Conservation (phyloP, 2,797 vertebrate species). For the Vultur gryphus region DNA sequence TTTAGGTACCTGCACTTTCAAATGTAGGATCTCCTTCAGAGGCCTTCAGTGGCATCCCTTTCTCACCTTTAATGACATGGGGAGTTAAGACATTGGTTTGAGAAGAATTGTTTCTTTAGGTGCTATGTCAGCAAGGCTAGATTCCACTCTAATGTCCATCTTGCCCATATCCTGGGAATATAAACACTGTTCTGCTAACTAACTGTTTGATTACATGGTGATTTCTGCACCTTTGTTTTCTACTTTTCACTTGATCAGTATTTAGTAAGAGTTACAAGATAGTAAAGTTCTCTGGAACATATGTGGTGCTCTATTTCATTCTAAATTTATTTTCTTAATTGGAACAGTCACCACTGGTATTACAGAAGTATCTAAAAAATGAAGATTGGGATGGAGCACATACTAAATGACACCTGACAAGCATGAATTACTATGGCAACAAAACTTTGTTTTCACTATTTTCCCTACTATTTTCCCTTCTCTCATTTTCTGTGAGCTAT, state of each 20-base stretch:
- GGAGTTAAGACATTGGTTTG: neutral
- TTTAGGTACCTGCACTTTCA: neutral
- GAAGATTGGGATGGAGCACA: neutral
- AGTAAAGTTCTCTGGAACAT: neutral
- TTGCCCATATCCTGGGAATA: neutral
- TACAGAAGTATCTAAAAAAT: neutral
- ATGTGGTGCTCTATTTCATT: neutral
- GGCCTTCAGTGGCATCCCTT: neutral
- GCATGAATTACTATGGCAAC: neutral
- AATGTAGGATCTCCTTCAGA: neutral
- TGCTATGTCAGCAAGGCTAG: neutral
- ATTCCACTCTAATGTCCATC: neutral
- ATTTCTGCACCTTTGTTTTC: neutral
- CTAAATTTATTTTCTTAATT: neutral
- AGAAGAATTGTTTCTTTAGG: neutral
- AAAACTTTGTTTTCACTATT: neutral
- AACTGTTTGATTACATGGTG: neutral
- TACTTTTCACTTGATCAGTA: neutral
- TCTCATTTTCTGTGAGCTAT: neutral
- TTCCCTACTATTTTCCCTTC: neutral
- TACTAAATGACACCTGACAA: neutral
- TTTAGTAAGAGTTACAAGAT: neutral
- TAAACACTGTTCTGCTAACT: neutral
- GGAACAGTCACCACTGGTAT: neutral
- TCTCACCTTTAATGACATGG: neutral